A percentile compares a stretch with the other conserved stretches of the same genome.
These are phyloP conservation scores for Oscarella lobularis DNA, from an alignment of 37 sponge, comb jelly and placozoan species.

Conservation along the genomic window DNA sequence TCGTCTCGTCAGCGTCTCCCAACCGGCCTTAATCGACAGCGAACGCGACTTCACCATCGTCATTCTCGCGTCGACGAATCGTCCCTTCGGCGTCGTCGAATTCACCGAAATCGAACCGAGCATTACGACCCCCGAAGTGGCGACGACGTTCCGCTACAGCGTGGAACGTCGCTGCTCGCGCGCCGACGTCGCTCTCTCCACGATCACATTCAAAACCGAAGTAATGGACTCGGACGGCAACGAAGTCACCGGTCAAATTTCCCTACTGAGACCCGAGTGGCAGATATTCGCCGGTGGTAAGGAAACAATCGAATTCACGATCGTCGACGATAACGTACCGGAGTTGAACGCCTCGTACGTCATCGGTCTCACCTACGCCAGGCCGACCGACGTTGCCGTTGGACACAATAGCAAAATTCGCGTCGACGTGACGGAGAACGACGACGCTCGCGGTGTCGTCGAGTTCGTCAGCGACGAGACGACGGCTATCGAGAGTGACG, in stretches of 20 bases:
- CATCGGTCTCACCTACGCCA: neutral
- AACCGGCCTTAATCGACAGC: neutral
- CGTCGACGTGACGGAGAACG: neutral
- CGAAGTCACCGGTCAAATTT: too few species aligned
- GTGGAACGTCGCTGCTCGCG: neutral
- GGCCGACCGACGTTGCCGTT: neutral
- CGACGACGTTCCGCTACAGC: neutral
- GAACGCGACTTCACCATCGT: neutral
- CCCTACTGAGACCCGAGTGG: too few species aligned
- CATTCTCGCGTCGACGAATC: neutral
- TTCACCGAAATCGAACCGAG: neutral
- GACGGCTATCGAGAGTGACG: neutral
- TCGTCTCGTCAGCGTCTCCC: neutral
- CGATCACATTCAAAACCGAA: neutral
- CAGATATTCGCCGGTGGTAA: neutral
- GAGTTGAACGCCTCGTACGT: slow-evolving; percentile 2
- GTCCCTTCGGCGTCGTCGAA: neutral
- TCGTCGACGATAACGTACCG: neutral
- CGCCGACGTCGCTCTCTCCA: neutral
- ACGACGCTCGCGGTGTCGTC: slow-evolving; percentile 5
- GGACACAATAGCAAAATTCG: neutral
- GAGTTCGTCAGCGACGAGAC: neutral
- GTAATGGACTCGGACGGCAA: neutral
- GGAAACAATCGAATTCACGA: neutral
- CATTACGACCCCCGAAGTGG: neutral